Percentiles rank a stretch among this genome's conserved stretches.
Conservation (phyloP, 92 coral and sea anemone genomes). For the Porites evermanni region DNA sequence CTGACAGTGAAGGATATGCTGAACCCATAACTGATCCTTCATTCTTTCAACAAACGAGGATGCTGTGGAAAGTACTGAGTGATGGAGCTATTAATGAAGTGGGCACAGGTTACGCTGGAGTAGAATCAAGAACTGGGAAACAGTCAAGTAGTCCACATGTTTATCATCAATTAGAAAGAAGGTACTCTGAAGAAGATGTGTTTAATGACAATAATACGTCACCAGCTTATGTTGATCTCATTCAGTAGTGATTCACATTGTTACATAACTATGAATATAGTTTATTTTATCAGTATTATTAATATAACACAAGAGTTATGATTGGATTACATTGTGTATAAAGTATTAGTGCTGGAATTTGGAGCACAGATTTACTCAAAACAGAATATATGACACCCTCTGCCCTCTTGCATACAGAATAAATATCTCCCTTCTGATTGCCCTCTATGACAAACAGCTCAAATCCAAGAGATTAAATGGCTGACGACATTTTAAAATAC, state of each 20-base stretch:
- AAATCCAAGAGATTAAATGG: too few species aligned
- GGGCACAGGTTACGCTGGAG: neutral
- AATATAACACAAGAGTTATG: too few species aligned
- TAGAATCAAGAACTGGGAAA: neutral
- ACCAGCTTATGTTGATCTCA: slow-evolving; percentile 26
- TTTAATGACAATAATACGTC: neutral
- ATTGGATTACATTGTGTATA: too few species aligned
- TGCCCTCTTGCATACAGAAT: too few species aligned
- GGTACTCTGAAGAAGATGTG: neutral
- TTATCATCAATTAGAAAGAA: slow-evolving; percentile 29
- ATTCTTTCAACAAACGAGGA: slow-evolving; percentile 8
- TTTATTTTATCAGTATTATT: too few species aligned
- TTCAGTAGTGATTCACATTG: neutral
- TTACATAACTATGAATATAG: too few species aligned
- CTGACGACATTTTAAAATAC: too few species aligned
- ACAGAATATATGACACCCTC: too few species aligned
- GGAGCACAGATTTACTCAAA: too few species aligned
- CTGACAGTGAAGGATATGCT: slow-evolving; percentile 87
- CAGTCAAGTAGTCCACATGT: neutral
- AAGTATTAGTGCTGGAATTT: too few species aligned
- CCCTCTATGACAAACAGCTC: too few species aligned
- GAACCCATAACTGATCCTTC: slow-evolving; percentile 53
- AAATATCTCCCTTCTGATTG: too few species aligned
- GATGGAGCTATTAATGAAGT: slow-evolving; percentile 61
- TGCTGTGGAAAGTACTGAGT: slow-evolving; percentile 52